Evolutionary conservation across 2,797 vertebrate genomes (phyloP), one percentile per base, ranked within the genome.

Genomic region (Takifugu ocellatus): DNA sequence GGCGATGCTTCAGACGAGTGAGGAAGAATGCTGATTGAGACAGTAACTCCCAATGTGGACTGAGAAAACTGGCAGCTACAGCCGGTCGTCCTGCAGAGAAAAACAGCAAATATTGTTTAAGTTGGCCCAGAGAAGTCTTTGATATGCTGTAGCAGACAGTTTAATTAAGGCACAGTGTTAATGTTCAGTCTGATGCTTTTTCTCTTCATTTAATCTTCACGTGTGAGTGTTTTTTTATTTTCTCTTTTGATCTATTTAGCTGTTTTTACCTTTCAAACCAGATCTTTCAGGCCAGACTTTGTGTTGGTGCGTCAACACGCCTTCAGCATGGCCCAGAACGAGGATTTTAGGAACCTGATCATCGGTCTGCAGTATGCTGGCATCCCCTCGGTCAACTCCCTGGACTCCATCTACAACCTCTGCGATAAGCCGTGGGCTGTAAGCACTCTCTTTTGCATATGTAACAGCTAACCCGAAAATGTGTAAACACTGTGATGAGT

Each of bases 351-450:
- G 58, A 96, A 95, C 85, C 65, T 99, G 66, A 92, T 99, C 86
- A 97, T 99, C 2, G 97, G 97, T 5, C 88, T 99, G 90, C 95
- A 99, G 76, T 99, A 98, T 0, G 95, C 95, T 0, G 95, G 96
- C 29, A 52, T 99, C 62, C 94, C 95, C 27, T 94, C 95, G 0
- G 82, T 98, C 86, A 99, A 99, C 90, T 95, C 96, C 1, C 88
- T 99, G 76, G 93, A 98, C 66, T 95, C 97, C 43, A 94, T 98
- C 85, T 99, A 95, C 85, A 99, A 96, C 89, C 96, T 99, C 70
- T 96, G 94, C 10, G 97, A 99, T 91, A 99, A 99, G 74, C 97
- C 97, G 0, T 99, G 96, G 97, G 96, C 96, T 87, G 97, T 98
- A 86, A 96, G 96, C 84, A 57, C 25, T 24, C 46, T 53, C 12